These are phyloP conservation scores for Alexandromys fortis DNA, from an alignment of 2,113 vertebrate genomes.

Conservation along the genomic window DNA sequence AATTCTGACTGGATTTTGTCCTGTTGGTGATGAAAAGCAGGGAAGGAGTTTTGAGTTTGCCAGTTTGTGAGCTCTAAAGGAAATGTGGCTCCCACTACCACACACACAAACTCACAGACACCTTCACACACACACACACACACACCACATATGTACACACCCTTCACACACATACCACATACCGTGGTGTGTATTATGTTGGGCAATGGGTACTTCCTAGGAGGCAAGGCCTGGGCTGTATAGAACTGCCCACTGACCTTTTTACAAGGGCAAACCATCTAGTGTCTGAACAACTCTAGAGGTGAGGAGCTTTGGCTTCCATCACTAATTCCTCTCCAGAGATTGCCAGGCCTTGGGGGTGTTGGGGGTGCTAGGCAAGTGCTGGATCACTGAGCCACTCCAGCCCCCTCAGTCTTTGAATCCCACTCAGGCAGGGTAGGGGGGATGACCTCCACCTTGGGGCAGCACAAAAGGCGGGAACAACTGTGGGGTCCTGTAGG, in stretches of 20 bases:
- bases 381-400: background rate
- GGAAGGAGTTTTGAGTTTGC: background rate
- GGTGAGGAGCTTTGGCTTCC: background rate
- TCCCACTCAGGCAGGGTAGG: background rate
- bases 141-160: background rate
- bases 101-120: background rate
- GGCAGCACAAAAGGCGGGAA: background rate
- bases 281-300: background rate
- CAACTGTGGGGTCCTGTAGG: background rate
- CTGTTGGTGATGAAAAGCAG: background rate
- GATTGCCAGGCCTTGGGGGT: background rate
- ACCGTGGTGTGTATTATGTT: background rate
- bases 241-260: too few species aligned
- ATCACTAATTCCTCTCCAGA: background rate
- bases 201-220: background rate
- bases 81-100: background rate
- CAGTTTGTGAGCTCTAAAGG: background rate
- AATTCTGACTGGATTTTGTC: conserved; percentile 14
- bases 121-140: background rate
- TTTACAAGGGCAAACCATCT: background rate
- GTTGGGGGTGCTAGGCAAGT: background rate
- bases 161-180: background rate
- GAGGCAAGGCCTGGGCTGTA: background rate
- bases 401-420: background rate
- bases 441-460: background rate